Percentiles rank a stretch among this genome's conserved stretches.
These are phyloP conservation scores for Epinephelus cyanopodus DNA, from an alignment of 2,113 vertebrate species.

Conservation along the genomic window DNA sequence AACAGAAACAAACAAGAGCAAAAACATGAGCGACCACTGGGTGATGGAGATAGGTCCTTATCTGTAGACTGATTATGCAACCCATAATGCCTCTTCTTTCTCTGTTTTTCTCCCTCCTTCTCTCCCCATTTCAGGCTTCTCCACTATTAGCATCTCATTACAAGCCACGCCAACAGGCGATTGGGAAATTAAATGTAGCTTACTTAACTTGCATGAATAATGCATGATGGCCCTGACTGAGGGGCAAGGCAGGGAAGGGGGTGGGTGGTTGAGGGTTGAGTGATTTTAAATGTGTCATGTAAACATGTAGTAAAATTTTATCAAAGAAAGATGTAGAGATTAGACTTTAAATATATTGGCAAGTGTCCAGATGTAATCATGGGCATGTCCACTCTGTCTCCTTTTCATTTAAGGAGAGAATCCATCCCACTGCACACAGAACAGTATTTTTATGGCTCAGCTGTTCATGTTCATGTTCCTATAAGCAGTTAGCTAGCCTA, in stretches of 20 bases:
- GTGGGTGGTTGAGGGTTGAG: background rate
- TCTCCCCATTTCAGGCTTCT: conserved; percentile 43
- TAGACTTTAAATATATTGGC: background rate
- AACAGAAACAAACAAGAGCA: conserved; percentile 22
- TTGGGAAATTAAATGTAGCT: conserved; percentile 78
- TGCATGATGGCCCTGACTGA: conserved; percentile 47
- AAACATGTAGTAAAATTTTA: conserved; percentile 2
- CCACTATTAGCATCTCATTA: conserved; percentile 78
- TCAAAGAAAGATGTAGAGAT: background rate
- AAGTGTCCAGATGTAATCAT: too few species aligned
- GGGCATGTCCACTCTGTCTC: too few species aligned
- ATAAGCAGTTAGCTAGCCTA: too few species aligned
- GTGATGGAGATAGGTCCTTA: conserved; percentile 42
- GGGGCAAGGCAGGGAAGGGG: too few species aligned
- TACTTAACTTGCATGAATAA: conserved; percentile 76
- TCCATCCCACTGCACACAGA: too few species aligned
- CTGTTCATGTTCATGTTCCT: too few species aligned
- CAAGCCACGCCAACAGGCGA: conserved; percentile 70
- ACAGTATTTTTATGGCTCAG: too few species aligned
- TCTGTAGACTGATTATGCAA: conserved; percentile 46
- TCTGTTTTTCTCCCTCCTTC: background rate
- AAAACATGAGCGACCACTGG: conserved; percentile 4
- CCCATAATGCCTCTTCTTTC: background rate
- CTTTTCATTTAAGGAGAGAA: too few species aligned
- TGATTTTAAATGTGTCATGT: conserved; percentile 10